Conservation (phyloP, 2,888 invertebrate species). For the Lucinisca nassula region DNA sequence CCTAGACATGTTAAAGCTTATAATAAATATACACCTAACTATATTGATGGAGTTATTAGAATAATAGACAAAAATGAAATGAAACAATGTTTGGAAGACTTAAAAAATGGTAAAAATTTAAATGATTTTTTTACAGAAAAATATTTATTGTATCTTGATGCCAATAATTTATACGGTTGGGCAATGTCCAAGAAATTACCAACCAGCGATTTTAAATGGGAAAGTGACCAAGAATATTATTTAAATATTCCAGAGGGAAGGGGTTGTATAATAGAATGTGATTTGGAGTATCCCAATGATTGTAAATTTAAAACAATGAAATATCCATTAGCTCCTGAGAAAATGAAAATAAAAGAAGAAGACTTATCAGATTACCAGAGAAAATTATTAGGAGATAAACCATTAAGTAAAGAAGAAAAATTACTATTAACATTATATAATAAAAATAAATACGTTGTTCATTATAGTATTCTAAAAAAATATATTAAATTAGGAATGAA, state of each 20-base stretch:
- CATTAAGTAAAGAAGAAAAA: conserved; percentile 42
- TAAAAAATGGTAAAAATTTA: conserved; percentile 1
- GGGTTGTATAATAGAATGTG: too few species aligned
- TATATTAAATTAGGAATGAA: conserved; percentile 17
- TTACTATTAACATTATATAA: conserved; percentile 11
- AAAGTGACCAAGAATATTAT: conserved; percentile 17
- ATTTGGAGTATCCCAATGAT: conserved; percentile 46
- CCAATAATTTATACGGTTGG: conserved; percentile 46
- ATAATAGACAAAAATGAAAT: conserved; percentile 32
- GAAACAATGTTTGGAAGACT: too few species aligned
- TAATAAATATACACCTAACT: too few species aligned
- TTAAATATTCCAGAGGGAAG: conserved; percentile 33
- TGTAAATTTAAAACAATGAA: conserved; percentile 45
- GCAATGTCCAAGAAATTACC: conserved; percentile 42
- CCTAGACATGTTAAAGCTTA: too few species aligned
- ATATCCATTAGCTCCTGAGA: conserved; percentile 48
- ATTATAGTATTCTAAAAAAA: conserved; percentile 12
- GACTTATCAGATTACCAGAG: conserved; percentile 37
- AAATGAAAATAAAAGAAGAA: conserved; percentile 38
- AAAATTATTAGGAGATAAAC: conserved; percentile 38
- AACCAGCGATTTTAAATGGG: conserved; percentile 32
- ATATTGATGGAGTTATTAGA: conserved; percentile 16
- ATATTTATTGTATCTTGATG: conserved; percentile 30
- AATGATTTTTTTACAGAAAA: conserved; percentile 23
- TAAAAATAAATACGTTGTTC: conserved; percentile 15